These are phyloP conservation scores for Parthenolecanium corni DNA, from an alignment of 2,888 invertebrate species.

Conservation along the genomic window DNA sequence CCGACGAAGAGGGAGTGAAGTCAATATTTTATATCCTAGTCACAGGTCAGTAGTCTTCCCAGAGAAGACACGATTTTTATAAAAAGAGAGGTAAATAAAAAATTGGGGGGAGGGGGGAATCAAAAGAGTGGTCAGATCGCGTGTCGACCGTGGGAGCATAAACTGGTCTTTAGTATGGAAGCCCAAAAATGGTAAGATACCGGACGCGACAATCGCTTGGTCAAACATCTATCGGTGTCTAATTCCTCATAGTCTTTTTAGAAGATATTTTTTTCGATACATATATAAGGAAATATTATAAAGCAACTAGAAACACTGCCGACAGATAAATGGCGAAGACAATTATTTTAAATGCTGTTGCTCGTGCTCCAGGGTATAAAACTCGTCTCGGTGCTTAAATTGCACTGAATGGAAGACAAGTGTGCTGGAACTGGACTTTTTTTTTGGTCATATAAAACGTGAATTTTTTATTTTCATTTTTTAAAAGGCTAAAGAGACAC, in stretches of 20 bases:
- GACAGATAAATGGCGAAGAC: not conserved
- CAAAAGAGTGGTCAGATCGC: conserved; percentile 22
- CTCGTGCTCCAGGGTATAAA: not conserved
- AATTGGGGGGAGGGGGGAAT: not conserved
- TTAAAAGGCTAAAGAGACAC: too few relatives aligned
- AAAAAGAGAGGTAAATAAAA: too few relatives aligned
- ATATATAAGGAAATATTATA: conserved; percentile 26
- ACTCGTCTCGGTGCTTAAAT: not conserved
- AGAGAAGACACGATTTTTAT: conserved; percentile 9
- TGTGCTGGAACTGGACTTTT: too few relatives aligned
- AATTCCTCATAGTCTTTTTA: conserved; percentile 23
- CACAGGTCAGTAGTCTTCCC: conserved; percentile 24
- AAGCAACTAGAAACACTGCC: conserved; percentile 16
- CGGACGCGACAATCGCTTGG: conserved; percentile 27
- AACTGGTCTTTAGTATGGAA: conserved; percentile 11
- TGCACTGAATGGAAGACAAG: too few relatives aligned
- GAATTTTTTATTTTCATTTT: too few relatives aligned
- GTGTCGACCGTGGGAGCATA: conserved; percentile 26
- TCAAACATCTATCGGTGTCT: conserved; percentile 27
- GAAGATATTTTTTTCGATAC: not conserved
- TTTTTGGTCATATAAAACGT: too few relatives aligned
- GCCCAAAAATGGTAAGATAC: conserved; percentile 24
- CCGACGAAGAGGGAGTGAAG: not conserved
- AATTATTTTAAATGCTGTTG: conserved; percentile 1
- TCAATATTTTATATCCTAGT: conserved; percentile 17